These are phyloP conservation scores for Florisuga fusca DNA, from an alignment of 2,797 vertebrate genomes.

Conservation along the genomic window DNA sequence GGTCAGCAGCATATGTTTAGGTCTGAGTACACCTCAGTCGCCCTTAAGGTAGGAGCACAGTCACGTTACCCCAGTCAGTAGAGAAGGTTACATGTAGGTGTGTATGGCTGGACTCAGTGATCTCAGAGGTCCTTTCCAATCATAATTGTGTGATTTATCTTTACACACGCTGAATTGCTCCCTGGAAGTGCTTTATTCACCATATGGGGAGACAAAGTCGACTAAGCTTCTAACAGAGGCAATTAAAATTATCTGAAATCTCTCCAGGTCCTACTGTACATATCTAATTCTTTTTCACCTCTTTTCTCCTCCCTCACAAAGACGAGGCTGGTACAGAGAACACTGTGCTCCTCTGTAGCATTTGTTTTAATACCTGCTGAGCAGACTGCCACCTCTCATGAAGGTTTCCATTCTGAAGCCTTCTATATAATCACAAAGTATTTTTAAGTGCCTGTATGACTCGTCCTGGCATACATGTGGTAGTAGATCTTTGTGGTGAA, in stretches of 20 bases:
- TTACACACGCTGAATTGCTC: neutral
- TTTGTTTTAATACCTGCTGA: neutral
- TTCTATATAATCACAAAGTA: neutral
- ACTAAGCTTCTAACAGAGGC: neutral
- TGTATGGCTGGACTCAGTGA: neutral
- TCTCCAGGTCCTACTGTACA: neutral
- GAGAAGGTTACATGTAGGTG: neutral
- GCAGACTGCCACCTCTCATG: neutral
- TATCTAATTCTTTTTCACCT: neutral
- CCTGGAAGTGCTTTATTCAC: neutral
- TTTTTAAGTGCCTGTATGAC: neutral
- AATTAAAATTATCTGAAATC: conserved; percentile 12
- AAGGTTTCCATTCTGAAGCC: neutral
- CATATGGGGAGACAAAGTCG: neutral
- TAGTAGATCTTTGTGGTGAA: neutral
- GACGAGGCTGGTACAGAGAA: neutral
- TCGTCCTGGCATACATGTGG: neutral
- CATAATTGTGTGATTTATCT: neutral
- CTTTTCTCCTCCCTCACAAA: neutral
- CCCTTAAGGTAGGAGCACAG: neutral
- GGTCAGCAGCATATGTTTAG: neutral
- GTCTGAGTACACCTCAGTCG: neutral
- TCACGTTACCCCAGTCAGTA: neutral
- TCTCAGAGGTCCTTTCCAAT: too few relatives aligned
- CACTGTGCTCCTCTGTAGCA: neutral